Evolutionary conservation across 2,888 invertebrate species (phyloP).

Genomic region (Trissolcus japonicus): DNA sequence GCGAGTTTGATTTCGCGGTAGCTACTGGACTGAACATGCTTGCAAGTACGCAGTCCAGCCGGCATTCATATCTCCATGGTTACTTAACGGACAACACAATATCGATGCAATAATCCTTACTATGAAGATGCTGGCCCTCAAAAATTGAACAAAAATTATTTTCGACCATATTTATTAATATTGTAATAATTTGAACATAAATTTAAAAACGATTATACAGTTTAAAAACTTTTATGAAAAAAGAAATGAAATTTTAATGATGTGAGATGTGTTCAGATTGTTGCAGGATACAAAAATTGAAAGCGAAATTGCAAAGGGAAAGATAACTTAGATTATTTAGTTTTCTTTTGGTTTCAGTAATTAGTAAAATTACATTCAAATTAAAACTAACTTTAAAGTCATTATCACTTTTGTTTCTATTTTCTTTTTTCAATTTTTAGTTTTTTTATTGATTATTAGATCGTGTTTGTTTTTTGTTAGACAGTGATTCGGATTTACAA

Average conservation of each 20-base stretch:
- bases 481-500: too few species aligned
- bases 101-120: neutral
- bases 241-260: neutral
- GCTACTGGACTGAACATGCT: neutral
- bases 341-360: too few species aligned
- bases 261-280: neutral
- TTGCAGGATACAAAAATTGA: neutral
- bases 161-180: too few species aligned
- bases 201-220: neutral
- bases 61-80: slow-evolving; percentile 6
- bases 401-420: too few species aligned
- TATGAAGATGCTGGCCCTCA: neutral
- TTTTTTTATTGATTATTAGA: too few species aligned
- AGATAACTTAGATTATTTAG: too few species aligned
- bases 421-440: too few species aligned
- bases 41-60: slow-evolving; percentile 7
- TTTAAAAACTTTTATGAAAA: neutral
- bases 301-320: too few species aligned
- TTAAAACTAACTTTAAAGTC: too few species aligned
- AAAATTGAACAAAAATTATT: too few species aligned
- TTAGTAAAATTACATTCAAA: too few species aligned
- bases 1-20: neutral
- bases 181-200: neutral
- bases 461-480: too few species aligned
- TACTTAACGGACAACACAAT: neutral